Evolutionary conservation across 2,888 invertebrate genomes (phyloP).

Genomic region (Drosophila tanythrix): DNA sequence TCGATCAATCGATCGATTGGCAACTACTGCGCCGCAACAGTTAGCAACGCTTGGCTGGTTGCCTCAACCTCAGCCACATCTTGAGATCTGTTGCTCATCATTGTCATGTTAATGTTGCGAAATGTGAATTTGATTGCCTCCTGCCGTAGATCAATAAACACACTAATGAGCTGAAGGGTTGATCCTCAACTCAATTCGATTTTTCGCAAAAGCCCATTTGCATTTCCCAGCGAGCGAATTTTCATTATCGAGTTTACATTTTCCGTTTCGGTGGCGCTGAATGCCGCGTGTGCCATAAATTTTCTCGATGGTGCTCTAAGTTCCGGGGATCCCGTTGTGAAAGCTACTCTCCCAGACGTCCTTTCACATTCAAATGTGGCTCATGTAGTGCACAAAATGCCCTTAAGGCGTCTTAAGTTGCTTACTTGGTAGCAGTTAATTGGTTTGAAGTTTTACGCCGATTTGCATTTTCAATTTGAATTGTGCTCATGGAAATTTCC

Average conservation of each 20-base stretch:
- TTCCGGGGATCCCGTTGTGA: slow-evolving; percentile 58
- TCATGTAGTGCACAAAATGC: slow-evolving; percentile 39
- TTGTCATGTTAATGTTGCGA: slow-evolving; percentile 82
- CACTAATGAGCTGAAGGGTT: slow-evolving; percentile 69
- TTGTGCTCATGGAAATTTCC: slow-evolving; percentile 22
- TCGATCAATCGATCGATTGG: slow-evolving; percentile 47
- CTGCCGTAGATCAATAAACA: slow-evolving; percentile 72
- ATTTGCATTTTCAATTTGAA: slow-evolving; percentile 62
- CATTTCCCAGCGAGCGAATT: slow-evolving; percentile 42
- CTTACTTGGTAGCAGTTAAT: slow-evolving; percentile 74
- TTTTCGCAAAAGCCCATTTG: slow-evolving; percentile 65
- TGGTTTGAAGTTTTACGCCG: slow-evolving; percentile 73
- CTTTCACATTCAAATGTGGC: slow-evolving; percentile 70
- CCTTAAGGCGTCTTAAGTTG: slow-evolving; percentile 75
- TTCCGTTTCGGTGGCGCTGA: slow-evolving; percentile 78
- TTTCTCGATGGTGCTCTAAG: slow-evolving; percentile 33
- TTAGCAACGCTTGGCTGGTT: slow-evolving; percentile 68
- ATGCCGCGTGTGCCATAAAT: slow-evolving; percentile 74
- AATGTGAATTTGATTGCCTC: slow-evolving; percentile 82
- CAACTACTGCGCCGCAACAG: slow-evolving; percentile 68
- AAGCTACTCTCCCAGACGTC: slow-evolving; percentile 48
- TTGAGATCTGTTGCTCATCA: slow-evolving; percentile 31
- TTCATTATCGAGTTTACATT: slow-evolving; percentile 52
- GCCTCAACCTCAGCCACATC: slow-evolving; percentile 40
- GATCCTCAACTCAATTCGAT: slow-evolving; percentile 6